These are phyloP conservation scores for Tridacna crocea DNA, from an alignment of 2,888 invertebrate genomes.

Conservation along the genomic window DNA sequence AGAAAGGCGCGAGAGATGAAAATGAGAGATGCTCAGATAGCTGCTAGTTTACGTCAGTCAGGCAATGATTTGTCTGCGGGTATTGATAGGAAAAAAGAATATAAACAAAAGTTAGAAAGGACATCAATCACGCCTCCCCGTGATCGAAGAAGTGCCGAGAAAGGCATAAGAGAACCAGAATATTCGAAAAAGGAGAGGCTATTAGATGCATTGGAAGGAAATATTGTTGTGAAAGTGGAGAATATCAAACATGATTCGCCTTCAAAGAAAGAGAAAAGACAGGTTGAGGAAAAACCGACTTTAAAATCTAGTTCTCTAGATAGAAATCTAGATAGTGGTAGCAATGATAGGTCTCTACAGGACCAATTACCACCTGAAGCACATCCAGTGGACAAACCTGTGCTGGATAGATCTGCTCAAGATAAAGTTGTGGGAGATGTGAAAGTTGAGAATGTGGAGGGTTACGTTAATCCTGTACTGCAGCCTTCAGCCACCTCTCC, in stretches of 20 bases:
- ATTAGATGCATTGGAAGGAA: conserved; percentile 65
- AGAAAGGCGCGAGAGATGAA: conserved; percentile 85
- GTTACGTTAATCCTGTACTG: conserved; percentile 13
- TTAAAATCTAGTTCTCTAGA: conserved; percentile 38
- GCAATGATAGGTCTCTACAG: neutral
- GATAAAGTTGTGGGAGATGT: neutral
- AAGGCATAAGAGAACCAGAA: conserved; percentile 46
- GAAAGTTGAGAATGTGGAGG: neutral
- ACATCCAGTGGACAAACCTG: neutral
- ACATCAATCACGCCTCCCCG: conserved; percentile 31
- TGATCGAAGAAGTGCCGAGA: conserved; percentile 38
- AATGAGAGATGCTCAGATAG: conserved; percentile 84
- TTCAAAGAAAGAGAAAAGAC: conserved; percentile 27
- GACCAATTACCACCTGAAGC: neutral
- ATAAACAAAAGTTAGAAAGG: conserved; percentile 55
- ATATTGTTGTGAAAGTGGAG: conserved; percentile 74
- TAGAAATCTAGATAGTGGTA: no score
- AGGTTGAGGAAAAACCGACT: conserved; percentile 34
- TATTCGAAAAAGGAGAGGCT: conserved; percentile 63
- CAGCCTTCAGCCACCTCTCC: conserved; percentile 84
- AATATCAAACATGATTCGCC: conserved; percentile 62
- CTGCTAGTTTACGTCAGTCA: conserved; percentile 63
- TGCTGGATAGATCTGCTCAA: neutral
- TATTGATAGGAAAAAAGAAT: conserved; percentile 45
- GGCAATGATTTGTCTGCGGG: conserved; percentile 35